Base-by-base conservation (phyloP, 2,888 invertebrate species). In the Allacma fusca region DNA sequence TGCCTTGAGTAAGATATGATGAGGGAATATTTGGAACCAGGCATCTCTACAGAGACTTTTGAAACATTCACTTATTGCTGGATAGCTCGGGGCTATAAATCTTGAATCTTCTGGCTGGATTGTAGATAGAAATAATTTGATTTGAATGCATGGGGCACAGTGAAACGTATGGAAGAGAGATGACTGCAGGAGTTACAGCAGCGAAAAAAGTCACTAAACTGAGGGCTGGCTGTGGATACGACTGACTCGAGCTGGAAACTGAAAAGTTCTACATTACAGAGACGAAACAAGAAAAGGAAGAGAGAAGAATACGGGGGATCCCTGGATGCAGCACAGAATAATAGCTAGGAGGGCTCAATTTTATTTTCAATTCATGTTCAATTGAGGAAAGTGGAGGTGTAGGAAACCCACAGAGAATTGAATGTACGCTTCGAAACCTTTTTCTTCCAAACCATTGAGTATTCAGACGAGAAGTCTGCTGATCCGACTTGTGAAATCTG, bases 281-380 rank as follows among this genome's bases (percentile, higher is more conserved):
- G 67, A 21, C 13, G 68, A 43, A 40, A 40, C 28, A 69, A 69
- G 34, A 69, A 23, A 40, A 69, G 62, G 62, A 57, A 57, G 21
- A 62, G 62, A 26, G 62, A 69, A 29, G 24, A 62, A 26, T 24
- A 26, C 9, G 16, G 62, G 62, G 62, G 62, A 62, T 62, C 62
- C 62, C 62, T 62, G 62, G 26, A 62, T 62, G 62, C 62, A 62
- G 62, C 62, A 62, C 24, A 62, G 62, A 62, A 62, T 62, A 62
- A 62, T 62, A 62, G 62, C 62, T 69, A 50, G 19, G 23, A 69
- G 68, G 67, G 68, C 67, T 76, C 76, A 76, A 76, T 76, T 76
- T 76, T 76, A 76, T 76, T 76, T 76, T 76, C 76, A 76, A 76
- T 76, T 76, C 69, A 76, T 76, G 76, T 76, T 76, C 76, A 76